A percentile compares a stretch with the other conserved stretches of the same genome.
These are phyloP conservation scores for Lates japonicus DNA, from an alignment of 2,797 vertebrate genomes.

Conservation along the genomic window DNA sequence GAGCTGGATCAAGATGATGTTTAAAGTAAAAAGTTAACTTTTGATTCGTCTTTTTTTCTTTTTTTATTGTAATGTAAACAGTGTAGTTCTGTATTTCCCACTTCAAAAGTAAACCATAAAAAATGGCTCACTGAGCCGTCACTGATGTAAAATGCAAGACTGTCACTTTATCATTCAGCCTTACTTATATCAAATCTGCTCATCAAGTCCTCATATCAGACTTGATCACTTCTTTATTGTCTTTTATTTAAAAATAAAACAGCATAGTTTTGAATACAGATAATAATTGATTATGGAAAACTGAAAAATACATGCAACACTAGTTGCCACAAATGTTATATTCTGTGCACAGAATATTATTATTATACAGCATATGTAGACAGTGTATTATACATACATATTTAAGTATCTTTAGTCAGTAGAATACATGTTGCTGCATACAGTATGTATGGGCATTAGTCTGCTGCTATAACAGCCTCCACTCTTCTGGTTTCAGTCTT, in stretches of 20 bases:
- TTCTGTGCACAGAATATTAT: no score
- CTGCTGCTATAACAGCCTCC: no score
- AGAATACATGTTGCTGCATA: no score
- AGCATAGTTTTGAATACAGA: not conserved
- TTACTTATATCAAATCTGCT: no score
- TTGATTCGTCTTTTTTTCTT: not conserved
- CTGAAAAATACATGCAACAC: not conserved
- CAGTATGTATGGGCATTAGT: no score
- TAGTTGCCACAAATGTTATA: no score
- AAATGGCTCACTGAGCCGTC: not conserved
- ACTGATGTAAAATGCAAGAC: slow-evolving; percentile 17
- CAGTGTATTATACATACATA: no score
- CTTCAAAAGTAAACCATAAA: not conserved
- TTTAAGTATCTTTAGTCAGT: no score
- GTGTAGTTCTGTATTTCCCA: not conserved
- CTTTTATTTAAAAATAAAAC: not conserved
- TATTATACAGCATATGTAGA: no score
- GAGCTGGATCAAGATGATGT: not conserved
- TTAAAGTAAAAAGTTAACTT: not conserved
- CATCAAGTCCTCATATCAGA: not conserved
- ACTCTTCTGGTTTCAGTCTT: no score
- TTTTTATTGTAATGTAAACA: not conserved
- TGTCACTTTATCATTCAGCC: not conserved
- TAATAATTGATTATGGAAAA: not conserved
- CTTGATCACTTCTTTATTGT: not conserved